Conservation (phyloP, 2,888 invertebrate species). For the Carpatolechia fugitivella region DNA sequence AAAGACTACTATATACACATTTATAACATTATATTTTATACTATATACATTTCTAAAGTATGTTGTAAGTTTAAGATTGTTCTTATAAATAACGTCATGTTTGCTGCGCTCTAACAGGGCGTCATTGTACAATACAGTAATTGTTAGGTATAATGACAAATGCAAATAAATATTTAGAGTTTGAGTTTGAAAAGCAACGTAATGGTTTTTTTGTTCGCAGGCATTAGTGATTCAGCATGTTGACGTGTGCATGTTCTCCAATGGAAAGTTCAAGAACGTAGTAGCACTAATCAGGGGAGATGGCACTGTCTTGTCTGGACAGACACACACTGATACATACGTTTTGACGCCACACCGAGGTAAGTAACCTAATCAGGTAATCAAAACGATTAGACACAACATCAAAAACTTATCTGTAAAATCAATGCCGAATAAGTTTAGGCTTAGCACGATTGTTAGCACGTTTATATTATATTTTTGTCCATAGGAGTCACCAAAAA, state of each 20-base stretch:
- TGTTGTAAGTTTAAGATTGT: too few species aligned
- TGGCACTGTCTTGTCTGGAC: slow-evolving; percentile 82
- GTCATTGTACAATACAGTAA: too few species aligned
- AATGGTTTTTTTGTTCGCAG: slow-evolving; percentile 61
- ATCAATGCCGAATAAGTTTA: neutral
- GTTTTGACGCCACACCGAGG: slow-evolving; percentile 83
- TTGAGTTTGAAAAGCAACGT: neutral
- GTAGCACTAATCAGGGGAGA: slow-evolving; percentile 83
- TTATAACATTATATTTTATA: too few species aligned
- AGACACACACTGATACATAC: slow-evolving; percentile 81
- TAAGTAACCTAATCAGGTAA: too few species aligned
- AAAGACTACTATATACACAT: too few species aligned
- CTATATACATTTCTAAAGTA: too few species aligned
- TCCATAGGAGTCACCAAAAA: slow-evolving; percentile 89
- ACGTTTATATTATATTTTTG: slow-evolving; percentile 14
- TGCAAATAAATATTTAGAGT: too few species aligned
- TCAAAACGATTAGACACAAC: neutral
- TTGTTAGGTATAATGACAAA: too few species aligned
- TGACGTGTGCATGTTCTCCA: slow-evolving; percentile 96
- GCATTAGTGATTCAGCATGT: slow-evolving; percentile 92
- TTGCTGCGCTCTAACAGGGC: too few species aligned
- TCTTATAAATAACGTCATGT: too few species aligned
- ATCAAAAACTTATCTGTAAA: too few species aligned
- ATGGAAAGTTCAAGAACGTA: slow-evolving; percentile 96
- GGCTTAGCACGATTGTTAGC: neutral